Conservation (phyloP, 23 tunicate species). For the Trididemnum clinides region DNA sequence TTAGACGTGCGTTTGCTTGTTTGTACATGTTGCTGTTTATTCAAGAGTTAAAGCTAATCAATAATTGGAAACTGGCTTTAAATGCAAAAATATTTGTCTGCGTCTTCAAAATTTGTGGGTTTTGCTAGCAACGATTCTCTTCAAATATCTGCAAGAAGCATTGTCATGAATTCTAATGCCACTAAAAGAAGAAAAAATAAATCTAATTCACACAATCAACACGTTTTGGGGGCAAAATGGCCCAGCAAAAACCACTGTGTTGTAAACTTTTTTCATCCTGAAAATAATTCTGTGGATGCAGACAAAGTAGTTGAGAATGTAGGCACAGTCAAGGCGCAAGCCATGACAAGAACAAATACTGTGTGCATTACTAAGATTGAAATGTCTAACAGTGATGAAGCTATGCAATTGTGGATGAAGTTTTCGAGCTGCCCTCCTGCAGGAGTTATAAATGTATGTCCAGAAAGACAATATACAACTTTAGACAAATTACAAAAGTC, state of each 20-base stretch:
- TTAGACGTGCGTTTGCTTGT: too few relatives aligned
- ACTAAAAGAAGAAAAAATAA: too few relatives aligned
- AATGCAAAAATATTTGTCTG: too few relatives aligned
- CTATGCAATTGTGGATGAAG: conserved; percentile 40
- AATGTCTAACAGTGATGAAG: conserved; percentile 70
- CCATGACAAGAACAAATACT: neutral
- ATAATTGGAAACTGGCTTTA: too few relatives aligned
- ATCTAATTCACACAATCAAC: too few relatives aligned
- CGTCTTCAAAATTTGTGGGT: too few relatives aligned
- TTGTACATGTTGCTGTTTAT: too few relatives aligned
- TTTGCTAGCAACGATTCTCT: too few relatives aligned
- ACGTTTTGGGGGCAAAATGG: neutral
- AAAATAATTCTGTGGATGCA: neutral
- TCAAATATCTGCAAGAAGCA: too few relatives aligned
- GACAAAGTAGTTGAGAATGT: neutral
- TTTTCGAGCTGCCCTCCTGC: neutral
- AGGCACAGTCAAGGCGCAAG: neutral
- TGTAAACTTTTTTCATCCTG: conserved; percentile 16
- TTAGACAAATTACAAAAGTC: neutral
- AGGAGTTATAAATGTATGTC: conserved; percentile 45
- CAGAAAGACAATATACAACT: conserved; percentile 16
- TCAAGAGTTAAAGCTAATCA: too few relatives aligned
- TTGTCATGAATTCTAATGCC: too few relatives aligned
- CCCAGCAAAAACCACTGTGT: conserved; percentile 25
- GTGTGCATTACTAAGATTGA: conserved; percentile 32